Evolutionary conservation across 2,113 vertebrate species (phyloP).

Genomic region (Urocynchramus pylzowi): DNA sequence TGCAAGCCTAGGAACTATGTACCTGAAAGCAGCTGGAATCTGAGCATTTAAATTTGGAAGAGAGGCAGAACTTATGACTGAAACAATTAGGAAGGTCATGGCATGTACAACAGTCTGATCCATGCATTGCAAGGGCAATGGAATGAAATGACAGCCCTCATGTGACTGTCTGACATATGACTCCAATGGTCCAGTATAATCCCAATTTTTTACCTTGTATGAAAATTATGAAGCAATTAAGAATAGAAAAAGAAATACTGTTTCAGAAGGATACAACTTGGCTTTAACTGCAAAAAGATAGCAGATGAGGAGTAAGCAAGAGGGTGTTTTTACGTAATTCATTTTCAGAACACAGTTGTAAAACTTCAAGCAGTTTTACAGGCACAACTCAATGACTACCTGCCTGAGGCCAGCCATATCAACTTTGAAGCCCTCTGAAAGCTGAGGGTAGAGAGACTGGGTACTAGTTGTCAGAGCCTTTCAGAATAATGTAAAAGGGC

Average conservation of each 20-base stretch:
- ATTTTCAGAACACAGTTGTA: neutral
- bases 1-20: neutral
- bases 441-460: neutral
- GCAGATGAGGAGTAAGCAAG: neutral
- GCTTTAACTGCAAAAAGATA: neutral
- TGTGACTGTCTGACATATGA: neutral
- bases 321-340: neutral
- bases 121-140: neutral
- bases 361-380: neutral
- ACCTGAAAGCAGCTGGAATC: neutral
- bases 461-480: neutral
- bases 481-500: neutral
- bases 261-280: neutral
- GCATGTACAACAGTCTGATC: neutral
- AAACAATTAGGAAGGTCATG: neutral
- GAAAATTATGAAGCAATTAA: neutral
- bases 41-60: neutral
- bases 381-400: neutral
- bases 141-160: neutral
- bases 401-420: neutral
- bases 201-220: neutral
- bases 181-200: neutral
- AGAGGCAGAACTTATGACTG: neutral
- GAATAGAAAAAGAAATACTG: neutral
- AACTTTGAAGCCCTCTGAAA: slow-evolving; percentile 5